Evolutionary conservation across 2,888 invertebrate species (phyloP), one percentile per base, ranked within the genome.

Genomic region (Amiota minor): DNA sequence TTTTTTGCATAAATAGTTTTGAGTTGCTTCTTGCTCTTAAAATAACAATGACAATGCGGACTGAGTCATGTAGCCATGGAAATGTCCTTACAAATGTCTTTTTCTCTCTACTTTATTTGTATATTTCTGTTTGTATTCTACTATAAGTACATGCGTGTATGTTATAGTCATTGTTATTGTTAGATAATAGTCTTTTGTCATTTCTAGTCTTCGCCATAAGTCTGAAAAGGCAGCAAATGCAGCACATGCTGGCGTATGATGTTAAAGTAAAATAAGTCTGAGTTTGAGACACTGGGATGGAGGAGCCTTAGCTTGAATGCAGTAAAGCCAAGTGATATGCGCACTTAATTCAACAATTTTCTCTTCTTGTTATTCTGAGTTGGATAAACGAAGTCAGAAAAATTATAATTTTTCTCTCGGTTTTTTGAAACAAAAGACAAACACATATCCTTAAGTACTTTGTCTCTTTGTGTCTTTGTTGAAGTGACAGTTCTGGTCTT

Each of bases 111-210:
- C 6, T 35, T 4, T 35, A 35, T 35, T 8, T 35, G 35, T 6
- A 3, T 35, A 35, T 35, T 6, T 35, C 35, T 6, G 6, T 35
- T 35, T 35, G 6, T 35, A 35, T 35, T 35, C 2, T 35, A 35
- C 35, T 35, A 35, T 35, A 35, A 35, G 35, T 6, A 35, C 23
- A 59, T 18, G 16, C 59, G 16, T 62, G 23, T 9, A 62, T 62
- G 18, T 35, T 18, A n/a, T 47, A 65, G 46, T 65, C 65, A 46
- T 65, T 65, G 65, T 65, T 65, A 65, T 47, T 47, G 47, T 65
- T 65, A 18, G 11, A 65, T 65, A 65, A 65, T 49, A 65, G 65
- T 16, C 47, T 65, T 35, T 35, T 35, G 35, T 35, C 35, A 35
- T 35, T 35, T 3, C 6, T 35, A 35, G 59, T n/a, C 12, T n/a